Evolutionary conservation across 1,140 invertebrate species (phyloP).

Genomic region (Aphelenchoides avenae): DNA sequence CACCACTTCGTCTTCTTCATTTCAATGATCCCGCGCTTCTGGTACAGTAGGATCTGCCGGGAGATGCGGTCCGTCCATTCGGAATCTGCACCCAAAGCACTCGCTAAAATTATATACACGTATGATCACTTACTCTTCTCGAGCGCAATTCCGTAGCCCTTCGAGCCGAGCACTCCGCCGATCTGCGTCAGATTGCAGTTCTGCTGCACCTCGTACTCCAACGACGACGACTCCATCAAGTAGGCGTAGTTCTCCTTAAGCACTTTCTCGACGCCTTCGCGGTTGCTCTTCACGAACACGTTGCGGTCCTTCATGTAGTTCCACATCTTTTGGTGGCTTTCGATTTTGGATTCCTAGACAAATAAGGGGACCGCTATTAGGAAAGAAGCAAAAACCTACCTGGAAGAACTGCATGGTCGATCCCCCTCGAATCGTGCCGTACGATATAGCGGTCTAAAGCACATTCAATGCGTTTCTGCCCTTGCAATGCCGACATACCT

Average conservation of each 20-base stretch:
- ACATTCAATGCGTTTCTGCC: too few species aligned
- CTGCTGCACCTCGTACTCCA: constrained; percentile 88
- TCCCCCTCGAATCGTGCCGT: constrained; percentile 84
- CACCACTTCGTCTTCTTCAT: constrained; percentile 60
- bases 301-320: constrained; percentile 80
- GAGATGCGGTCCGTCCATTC: constrained; percentile 58
- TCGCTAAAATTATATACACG: neutral
- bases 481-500: too few species aligned
- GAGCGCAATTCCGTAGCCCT: constrained; percentile 69
- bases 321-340: constrained; percentile 92
- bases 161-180: constrained; percentile 85
- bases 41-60: constrained; percentile 55
- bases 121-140: constrained; percentile 39
- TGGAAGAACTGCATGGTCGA: constrained; percentile 61
- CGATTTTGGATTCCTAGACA: constrained; percentile 77
- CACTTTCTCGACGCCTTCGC: constrained; percentile 79
- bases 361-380: neutral
- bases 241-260: constrained; percentile 89
- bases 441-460: constrained; percentile 83
- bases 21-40: constrained; percentile 57
- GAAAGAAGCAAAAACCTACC: constrained; percentile 28
- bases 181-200: constrained; percentile 97
- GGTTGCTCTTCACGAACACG: constrained; percentile 81
- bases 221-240: constrained; percentile 89
- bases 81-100: constrained; percentile 37